Base-by-base conservation (phyloP, 2,888 invertebrate species). In the Cephus pygmeus region DNA sequence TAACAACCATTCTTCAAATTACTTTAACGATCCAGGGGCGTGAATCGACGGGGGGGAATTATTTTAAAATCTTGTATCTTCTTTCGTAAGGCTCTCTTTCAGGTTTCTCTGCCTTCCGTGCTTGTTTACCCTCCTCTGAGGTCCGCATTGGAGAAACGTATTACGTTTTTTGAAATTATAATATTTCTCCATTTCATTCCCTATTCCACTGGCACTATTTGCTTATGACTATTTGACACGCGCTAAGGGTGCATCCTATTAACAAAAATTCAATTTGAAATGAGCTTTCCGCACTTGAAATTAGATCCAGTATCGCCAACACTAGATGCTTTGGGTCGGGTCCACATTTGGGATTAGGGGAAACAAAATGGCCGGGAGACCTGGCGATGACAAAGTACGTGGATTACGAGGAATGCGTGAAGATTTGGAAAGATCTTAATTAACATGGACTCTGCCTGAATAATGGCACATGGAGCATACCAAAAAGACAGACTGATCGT, bases 201-300 rank as follows among this genome's bases (percentile, higher is more conserved):
- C 56, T 56, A 23, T 56, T 56, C 23, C 56, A 56, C 9, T 77
- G 77, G 74, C 74, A 76, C 74, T 87, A 83, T 85, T 85, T 85
- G 82, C 83, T 79, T 80, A 84, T 79, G 77, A 82, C 77, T 87
- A 84, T 87, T 87, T 83, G 81, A 79, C 75, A 73, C 56, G 80
- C 83, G 83, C 76, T 83, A 85, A 83, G 71, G 84, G 86, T 81
- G 85, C 86, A 85, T 86, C 85, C 87, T 83, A 84, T 86, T 81
- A 82, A 79, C 79, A 81, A 84, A 86, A 56, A 86, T 79, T 85
- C 83, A 82, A 86, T 87, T 87, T 81, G 81, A 80, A 56, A 56
- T 23, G 56, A 56, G 56, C 23, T 56, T 23, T 23, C 1, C 23
- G 56, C 23, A 56, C 56, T 56, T 23, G 56, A 56, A 56, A 56